phyloP scores from a whole-genome alignment of 2,113 vertebrate genomes.

The Corythaeola cristata region DNA sequence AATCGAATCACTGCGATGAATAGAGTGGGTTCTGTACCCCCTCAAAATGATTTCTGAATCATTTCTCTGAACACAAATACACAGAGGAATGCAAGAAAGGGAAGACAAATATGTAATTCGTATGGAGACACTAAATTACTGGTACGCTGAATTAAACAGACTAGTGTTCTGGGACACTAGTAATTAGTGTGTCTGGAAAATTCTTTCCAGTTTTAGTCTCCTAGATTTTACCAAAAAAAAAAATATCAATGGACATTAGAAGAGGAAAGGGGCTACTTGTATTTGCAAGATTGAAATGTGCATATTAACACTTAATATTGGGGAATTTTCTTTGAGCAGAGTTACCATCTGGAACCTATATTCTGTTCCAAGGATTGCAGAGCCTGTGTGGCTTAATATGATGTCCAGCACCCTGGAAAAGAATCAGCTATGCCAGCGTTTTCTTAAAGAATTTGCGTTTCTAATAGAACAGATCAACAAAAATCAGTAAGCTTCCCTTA shows the following conservation, averaged over 20 bases:
- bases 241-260: background rate
- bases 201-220: background rate
- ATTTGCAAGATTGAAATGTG: background rate
- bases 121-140: background rate
- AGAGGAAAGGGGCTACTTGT: background rate
- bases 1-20: background rate
- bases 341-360: conserved; percentile 86
- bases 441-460: conserved; percentile 82
- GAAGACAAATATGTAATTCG: background rate
- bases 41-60: background rate
- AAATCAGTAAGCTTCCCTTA: conserved; percentile 80
- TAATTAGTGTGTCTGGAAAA: background rate
- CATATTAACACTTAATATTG: background rate
- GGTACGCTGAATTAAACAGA: background rate
- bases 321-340: conserved; percentile 65
- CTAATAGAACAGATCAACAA: conserved; percentile 86
- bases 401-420: conserved; percentile 83
- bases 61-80: background rate
- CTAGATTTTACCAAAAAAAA: background rate
- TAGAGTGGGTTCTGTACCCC: background rate
- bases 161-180: background rate
- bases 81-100: background rate
- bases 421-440: conserved; percentile 82
- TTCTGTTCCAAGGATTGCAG: conserved; percentile 84
- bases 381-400: conserved; percentile 90